Percentiles rank a stretch among this genome's conserved stretches.
These are phyloP conservation scores for Anguilla marmorata DNA, from an alignment of 2,797 vertebrate species.

Conservation along the genomic window DNA sequence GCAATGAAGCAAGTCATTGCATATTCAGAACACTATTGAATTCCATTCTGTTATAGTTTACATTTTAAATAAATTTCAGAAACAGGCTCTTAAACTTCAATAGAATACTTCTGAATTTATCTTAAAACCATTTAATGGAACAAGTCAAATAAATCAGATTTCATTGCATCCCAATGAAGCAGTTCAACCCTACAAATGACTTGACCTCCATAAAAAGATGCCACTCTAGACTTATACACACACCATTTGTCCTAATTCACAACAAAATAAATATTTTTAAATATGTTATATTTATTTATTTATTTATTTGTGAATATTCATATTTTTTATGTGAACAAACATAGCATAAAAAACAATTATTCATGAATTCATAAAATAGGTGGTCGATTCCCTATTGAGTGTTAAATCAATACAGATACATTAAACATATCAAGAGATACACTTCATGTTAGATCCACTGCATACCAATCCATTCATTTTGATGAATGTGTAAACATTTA, in stretches of 20 bases:
- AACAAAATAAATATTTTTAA: neutral
- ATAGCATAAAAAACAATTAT: neutral
- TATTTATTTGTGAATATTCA: no score
- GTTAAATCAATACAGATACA: neutral
- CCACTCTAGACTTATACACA: neutral
- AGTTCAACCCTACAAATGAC: neutral
- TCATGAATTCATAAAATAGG: neutral
- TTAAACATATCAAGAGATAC: neutral
- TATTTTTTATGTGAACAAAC: neutral
- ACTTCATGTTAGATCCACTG: neutral
- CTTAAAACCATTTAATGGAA: neutral
- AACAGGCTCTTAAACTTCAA: neutral
- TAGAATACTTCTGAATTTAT: neutral
- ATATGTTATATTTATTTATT: neutral
- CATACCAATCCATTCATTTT: neutral
- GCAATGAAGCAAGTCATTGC: neutral
- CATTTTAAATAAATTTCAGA: neutral
- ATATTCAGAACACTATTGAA: neutral
- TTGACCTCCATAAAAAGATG: neutral
- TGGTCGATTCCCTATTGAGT: no score
- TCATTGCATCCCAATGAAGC: neutral
- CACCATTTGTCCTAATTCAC: neutral
- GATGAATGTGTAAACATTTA: neutral
- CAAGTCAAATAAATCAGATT: neutral
- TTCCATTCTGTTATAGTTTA: neutral